These are phyloP conservation scores for Littorina saxatilis DNA, from an alignment of 1,140 invertebrate species.

Conservation along the genomic window DNA sequence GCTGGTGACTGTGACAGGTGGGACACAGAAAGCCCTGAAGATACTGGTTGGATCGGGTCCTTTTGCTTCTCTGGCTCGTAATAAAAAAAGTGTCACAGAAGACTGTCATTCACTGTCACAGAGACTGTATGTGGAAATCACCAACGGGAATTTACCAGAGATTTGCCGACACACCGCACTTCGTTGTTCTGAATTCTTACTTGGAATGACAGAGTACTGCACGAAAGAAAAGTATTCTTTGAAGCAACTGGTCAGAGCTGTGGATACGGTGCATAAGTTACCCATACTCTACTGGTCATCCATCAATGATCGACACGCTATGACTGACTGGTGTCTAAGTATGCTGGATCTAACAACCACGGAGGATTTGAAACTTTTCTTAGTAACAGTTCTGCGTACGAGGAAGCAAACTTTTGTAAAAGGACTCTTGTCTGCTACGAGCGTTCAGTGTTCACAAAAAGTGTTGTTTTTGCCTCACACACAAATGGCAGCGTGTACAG, in stretches of 20 bases:
- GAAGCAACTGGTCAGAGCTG: neutral
- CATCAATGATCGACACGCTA: neutral
- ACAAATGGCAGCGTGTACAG: neutral
- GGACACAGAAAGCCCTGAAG: neutral
- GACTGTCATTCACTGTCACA: neutral
- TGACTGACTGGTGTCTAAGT: neutral
- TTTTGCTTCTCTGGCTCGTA: neutral
- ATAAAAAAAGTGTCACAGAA: neutral
- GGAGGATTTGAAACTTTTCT: neutral
- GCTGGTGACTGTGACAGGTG: too few relatives aligned
- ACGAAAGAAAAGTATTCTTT: neutral
- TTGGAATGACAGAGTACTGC: neutral
- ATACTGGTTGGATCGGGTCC: neutral
- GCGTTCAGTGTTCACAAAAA: neutral
- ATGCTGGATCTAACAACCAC: neutral
- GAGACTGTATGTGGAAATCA: slow-evolving; percentile 2
- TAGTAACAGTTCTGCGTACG: too few relatives aligned
- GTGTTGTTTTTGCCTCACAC: too few relatives aligned
- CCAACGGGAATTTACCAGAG: neutral
- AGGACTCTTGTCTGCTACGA: too few relatives aligned
- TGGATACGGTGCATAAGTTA: neutral
- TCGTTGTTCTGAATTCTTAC: neutral
- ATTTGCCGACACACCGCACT: slow-evolving; percentile 12
- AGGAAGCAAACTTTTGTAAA: neutral
- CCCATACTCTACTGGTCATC: slow-evolving; percentile 24